Conservation (phyloP, 2,888 invertebrate genomes). For the Sphaeridia pumilis region DNA sequence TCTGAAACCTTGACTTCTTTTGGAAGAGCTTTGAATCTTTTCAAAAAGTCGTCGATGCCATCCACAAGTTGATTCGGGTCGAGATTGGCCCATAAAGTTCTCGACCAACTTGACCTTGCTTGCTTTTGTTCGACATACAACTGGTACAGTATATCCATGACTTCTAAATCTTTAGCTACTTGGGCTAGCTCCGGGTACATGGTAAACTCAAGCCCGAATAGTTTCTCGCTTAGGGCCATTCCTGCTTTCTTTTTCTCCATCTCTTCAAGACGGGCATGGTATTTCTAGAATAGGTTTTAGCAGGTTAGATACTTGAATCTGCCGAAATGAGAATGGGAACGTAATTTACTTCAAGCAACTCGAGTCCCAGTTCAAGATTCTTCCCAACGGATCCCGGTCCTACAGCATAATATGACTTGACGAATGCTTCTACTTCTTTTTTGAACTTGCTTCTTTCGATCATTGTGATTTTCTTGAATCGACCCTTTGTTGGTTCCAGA, state of each 20-base stretch:
- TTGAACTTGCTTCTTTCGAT: constrained; percentile 60
- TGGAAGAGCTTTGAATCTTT: constrained; percentile 63
- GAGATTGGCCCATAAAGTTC: constrained; percentile 75
- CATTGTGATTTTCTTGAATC: constrained; percentile 69
- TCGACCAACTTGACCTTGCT: constrained; percentile 68
- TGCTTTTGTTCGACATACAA: constrained; percentile 42
- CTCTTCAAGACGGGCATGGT: constrained; percentile 51
- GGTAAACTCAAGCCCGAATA: constrained; percentile 75
- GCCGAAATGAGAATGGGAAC: background rate
- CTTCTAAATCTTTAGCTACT: constrained; percentile 39
- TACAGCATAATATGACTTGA: constrained; percentile 56
- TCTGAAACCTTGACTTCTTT: constrained; percentile 47
- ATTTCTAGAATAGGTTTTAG: constrained; percentile 45
- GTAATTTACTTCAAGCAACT: constrained; percentile 52
- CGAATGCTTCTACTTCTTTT: constrained; percentile 51
- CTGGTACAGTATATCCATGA: constrained; percentile 60
- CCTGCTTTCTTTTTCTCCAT: constrained; percentile 53
- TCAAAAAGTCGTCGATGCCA: constrained; percentile 73
- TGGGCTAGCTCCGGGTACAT: constrained; percentile 62
- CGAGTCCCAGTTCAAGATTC: constrained; percentile 60
- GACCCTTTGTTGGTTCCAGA: constrained; percentile 59
- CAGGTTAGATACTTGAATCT: constrained; percentile 8
- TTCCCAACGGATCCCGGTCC: constrained; percentile 71
- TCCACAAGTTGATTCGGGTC: constrained; percentile 71
- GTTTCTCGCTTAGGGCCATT: constrained; percentile 60